These are phyloP conservation scores for Ametastegia equiseti DNA, from an alignment of 2,888 invertebrate genomes.

Conservation along the genomic window DNA sequence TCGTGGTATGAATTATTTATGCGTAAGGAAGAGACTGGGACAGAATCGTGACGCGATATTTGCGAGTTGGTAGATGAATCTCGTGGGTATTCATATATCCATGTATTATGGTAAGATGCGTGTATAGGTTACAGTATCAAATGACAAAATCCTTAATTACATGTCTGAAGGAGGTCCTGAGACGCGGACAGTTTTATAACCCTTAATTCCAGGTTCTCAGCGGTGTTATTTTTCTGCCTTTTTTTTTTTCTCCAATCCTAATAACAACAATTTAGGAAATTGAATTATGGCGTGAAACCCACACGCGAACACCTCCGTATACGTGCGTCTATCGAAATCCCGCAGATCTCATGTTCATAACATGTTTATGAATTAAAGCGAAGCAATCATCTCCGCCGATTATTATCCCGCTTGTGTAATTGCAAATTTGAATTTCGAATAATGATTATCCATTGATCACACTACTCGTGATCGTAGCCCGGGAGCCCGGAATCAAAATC, in stretches of 20 bases:
- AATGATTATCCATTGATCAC: constrained; percentile 6
- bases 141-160: constrained; percentile 65
- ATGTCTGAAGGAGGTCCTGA: constrained; percentile 16
- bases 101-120: neutral
- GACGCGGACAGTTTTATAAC: constrained; percentile 55
- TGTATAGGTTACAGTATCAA: constrained; percentile 49
- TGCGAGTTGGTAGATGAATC: constrained; percentile 6
- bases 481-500: neutral
- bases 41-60: neutral
- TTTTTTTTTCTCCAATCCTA: neutral
- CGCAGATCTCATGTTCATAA: neutral
- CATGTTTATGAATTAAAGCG: neutral
- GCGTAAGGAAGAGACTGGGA: constrained; percentile 26
- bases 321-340: neutral
- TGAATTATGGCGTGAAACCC: neutral
- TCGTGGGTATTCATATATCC: neutral
- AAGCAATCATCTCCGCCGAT: constrained; percentile 4
- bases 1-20: constrained; percentile 68
- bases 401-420: constrained; percentile 22
- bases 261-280: constrained; percentile 23
- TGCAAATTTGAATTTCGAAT: constrained; percentile 26
- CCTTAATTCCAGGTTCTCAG: constrained; percentile 53
- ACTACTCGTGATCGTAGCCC: neutral
- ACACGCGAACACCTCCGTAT: neutral
- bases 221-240: neutral